Conservation (phyloP, 1,140 invertebrate species). For the Watersipora subatra region DNA sequence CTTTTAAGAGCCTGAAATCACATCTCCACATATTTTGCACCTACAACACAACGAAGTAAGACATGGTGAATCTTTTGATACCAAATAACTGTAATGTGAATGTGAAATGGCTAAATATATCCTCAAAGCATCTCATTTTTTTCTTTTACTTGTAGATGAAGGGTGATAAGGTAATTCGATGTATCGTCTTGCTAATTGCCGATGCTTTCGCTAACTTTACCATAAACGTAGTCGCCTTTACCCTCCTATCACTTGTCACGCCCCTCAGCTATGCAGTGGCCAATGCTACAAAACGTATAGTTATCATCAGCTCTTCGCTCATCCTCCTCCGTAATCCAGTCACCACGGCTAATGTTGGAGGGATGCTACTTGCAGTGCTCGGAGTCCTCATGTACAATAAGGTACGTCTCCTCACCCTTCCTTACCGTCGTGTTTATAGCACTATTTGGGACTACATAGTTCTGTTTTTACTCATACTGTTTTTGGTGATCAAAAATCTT, state of each 20-base stretch:
- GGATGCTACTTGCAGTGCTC: slow-evolving; percentile 76
- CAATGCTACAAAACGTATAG: slow-evolving; percentile 86
- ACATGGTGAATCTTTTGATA: too few species aligned
- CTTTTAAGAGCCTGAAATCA: too few species aligned
- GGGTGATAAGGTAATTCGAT: slow-evolving; percentile 18
- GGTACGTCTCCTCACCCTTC: slow-evolving; percentile 17
- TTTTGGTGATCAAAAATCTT: neutral
- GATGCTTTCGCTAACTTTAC: slow-evolving; percentile 83
- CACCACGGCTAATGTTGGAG: slow-evolving; percentile 67
- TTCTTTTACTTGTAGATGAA: slow-evolving; percentile 28
- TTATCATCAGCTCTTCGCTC: slow-evolving; percentile 76
- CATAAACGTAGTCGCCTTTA: slow-evolving; percentile 89
- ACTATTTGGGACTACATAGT: too few species aligned
- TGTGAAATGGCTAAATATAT: too few species aligned
- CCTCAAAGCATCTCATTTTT: too few species aligned
- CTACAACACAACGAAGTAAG: too few species aligned
- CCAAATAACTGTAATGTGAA: too few species aligned
- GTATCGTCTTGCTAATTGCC: slow-evolving; percentile 50
- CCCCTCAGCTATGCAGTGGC: slow-evolving; percentile 88
- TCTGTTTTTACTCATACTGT: slow-evolving; percentile 6
- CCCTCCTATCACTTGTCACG: slow-evolving; percentile 66
- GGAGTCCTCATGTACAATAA: slow-evolving; percentile 80
- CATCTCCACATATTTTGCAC: too few species aligned
- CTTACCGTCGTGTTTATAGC: neutral
- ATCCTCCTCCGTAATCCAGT: slow-evolving; percentile 82